phyloP scores from a whole-genome alignment of 2,797 vertebrate genomes.

The Myioborus miniatus region DNA sequence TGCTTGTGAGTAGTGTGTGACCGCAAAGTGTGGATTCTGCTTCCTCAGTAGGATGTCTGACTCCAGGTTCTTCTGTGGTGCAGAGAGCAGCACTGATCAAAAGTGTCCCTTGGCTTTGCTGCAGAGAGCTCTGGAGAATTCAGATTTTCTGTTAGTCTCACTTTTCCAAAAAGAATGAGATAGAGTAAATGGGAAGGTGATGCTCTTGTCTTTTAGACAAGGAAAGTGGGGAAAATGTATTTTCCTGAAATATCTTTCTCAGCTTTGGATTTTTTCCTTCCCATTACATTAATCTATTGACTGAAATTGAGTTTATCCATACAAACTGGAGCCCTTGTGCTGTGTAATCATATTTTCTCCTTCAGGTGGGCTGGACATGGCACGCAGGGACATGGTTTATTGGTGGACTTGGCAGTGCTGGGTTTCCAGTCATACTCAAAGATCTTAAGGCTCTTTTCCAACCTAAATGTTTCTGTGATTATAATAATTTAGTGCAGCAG shows the following conservation, averaged over 20 bases:
- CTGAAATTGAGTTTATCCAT: neutral
- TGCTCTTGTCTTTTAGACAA: neutral
- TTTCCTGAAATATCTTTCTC: neutral
- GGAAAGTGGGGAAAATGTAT: neutral
- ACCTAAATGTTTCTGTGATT: neutral
- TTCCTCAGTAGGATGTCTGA: neutral
- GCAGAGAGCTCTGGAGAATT: neutral
- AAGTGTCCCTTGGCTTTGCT: neutral
- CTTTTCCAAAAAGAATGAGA: neutral
- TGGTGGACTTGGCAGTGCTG: neutral
- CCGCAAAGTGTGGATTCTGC: neutral
- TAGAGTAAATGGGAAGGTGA: neutral
- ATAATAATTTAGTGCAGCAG: neutral
- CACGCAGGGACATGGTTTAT: neutral
- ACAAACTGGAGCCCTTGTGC: neutral
- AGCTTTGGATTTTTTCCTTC: neutral
- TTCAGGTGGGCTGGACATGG: fast-evolving
- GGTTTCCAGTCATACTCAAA: neutral
- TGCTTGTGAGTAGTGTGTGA: neutral
- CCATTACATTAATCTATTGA: neutral
- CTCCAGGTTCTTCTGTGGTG: neutral
- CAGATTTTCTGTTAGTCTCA: neutral
- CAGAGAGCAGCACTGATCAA: neutral
- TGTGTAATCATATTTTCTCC: neutral
- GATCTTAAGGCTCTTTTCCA: neutral